Conservation (phyloP, 2,888 invertebrate genomes). For the Dryadula phaetusa region DNA sequence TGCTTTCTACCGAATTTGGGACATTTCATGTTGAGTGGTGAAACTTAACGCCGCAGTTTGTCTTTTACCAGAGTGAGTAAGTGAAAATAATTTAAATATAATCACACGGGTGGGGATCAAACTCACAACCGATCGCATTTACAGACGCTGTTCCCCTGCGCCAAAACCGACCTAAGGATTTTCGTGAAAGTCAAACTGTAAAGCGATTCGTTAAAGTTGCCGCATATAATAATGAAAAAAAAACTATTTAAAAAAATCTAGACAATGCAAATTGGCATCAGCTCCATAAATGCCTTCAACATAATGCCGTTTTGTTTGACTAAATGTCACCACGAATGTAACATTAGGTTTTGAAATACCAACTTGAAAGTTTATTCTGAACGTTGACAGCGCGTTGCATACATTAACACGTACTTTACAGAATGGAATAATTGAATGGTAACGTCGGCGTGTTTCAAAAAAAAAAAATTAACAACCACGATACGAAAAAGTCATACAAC, state of each 20-base stretch:
- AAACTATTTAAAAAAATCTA: neutral
- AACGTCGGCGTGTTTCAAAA: conserved; percentile 32
- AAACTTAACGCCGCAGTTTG: too few species aligned
- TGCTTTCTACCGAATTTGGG: too few species aligned
- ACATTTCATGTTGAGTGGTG: too few species aligned
- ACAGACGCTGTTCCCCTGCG: too few species aligned
- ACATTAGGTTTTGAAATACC: conserved; percentile 29
- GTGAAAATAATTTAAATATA: too few species aligned
- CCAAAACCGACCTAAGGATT: too few species aligned
- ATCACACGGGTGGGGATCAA: too few species aligned
- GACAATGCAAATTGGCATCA: neutral
- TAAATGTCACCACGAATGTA: conserved; percentile 20
- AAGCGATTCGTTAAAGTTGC: neutral
- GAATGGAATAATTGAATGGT: conserved; percentile 35
- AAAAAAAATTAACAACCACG: conserved; percentile 36
- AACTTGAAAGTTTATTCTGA: conserved; percentile 29
- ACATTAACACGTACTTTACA: conserved; percentile 37
- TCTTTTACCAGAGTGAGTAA: too few species aligned
- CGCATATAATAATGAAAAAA: neutral
- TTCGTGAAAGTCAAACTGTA: too few species aligned
- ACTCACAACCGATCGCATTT: too few species aligned
- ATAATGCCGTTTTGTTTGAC: conserved; percentile 5
- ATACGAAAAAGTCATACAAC: conserved; percentile 38
- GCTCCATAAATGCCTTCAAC: neutral
- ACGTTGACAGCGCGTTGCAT: conserved; percentile 24